These are phyloP conservation scores for Pseudopipra pipra DNA, from an alignment of 2,113 vertebrate genomes.

Conservation along the genomic window DNA sequence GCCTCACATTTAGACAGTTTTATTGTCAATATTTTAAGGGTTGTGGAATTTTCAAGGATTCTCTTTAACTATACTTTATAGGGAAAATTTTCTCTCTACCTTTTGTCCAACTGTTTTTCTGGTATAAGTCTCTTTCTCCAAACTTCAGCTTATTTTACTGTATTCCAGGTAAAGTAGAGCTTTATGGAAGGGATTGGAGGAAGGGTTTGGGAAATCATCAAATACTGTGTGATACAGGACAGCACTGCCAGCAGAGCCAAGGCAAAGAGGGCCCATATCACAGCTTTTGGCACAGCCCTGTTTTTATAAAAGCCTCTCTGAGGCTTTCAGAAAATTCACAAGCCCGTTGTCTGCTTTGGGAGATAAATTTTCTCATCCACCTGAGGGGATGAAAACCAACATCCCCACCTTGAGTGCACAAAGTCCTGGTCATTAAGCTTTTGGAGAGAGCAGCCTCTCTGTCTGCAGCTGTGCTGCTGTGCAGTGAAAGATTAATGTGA, in stretches of 20 bases:
- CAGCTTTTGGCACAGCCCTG: neutral
- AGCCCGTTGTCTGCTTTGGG: neutral
- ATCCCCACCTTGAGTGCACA: neutral
- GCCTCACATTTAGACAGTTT: neutral
- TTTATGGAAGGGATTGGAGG: neutral
- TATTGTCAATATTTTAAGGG: neutral
- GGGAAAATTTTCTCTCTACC: neutral
- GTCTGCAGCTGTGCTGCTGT: neutral
- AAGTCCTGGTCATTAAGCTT: neutral
- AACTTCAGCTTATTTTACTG: neutral
- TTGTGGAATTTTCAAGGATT: neutral
- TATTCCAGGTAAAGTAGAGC: neutral
- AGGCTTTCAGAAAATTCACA: neutral
- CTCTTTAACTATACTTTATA: neutral
- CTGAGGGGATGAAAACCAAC: neutral
- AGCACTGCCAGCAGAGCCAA: neutral
- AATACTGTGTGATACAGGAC: neutral
- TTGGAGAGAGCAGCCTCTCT: neutral
- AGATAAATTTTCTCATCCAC: neutral
- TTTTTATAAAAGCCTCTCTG: neutral
- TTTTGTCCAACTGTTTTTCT: neutral
- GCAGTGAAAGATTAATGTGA: conserved; percentile 18
- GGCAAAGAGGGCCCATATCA: neutral
- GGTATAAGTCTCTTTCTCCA: neutral
- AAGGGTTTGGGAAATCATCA: neutral